Base-by-base conservation (phyloP, 2,888 invertebrate genomes). In the Spodoptera littoralis region DNA sequence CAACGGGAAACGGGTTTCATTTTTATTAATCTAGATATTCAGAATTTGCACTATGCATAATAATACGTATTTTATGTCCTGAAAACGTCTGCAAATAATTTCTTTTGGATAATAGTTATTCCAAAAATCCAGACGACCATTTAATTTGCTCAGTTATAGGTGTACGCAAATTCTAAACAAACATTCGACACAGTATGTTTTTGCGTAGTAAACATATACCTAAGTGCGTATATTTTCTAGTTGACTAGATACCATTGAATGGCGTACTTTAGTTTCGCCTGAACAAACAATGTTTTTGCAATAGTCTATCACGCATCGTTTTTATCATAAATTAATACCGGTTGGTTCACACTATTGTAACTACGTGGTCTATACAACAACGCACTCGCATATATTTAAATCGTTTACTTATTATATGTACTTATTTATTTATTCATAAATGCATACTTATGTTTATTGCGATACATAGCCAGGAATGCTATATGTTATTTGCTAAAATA, bases 301-400 rank as follows among this genome's bases (percentile, higher is more conserved):
- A 30, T 53, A 60, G 43, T 60, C 59, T 47, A 56, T 53, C 50
- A 62, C 52, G 46, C 55, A 70, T 76, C 75, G 65, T 60, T 76
- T 75, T 72, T 48, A 44, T 47, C 24, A 64, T 72, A 71, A 36
- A 36, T 36, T 36, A 79, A 79, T 76, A 79, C 67, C 47, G 41
- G 63, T 65, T 53, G 41, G 49, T 63, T 61, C 12, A 67, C 73
- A 73, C 42, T 9, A 58, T 54, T 57, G 42, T 60, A 36, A 36
- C 36, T 36, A 59, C 54, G 59, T 51, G 50, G 47, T 51, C 36
- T 36, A 36, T 9, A 36, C 60, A 67, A 62, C 56, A 73, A 77
- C 73, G 77, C 70, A 75, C 45, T 65, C 47, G 59, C 62, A 65
- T 66, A 70, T 11, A 76, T 76, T 65, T 49, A 24, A 65, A 60